Percentiles rank a stretch among this genome's conserved stretches.
Evolutionary conservation across 2,888 invertebrate species (phyloP).

Genomic region (Chydorus sphaericus): DNA sequence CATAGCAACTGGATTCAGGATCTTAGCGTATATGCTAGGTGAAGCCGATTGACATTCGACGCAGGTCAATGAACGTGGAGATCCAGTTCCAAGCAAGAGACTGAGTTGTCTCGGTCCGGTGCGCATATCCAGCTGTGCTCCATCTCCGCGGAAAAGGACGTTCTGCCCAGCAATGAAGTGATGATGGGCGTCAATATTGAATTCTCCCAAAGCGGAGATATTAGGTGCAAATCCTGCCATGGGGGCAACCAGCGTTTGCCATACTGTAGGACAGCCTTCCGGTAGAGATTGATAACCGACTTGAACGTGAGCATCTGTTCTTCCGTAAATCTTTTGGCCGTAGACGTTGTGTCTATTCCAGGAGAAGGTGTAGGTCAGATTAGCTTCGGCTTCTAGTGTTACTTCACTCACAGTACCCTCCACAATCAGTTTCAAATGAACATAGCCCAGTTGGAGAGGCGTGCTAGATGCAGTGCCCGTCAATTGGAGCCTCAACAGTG

Average conservation of each 20-base stretch:
- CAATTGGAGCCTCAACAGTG: not conserved
- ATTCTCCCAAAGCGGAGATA: conserved; percentile 92
- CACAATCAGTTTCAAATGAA: conserved; percentile 82
- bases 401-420: conserved; percentile 84
- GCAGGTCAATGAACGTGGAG: conserved; percentile 70
- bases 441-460: conserved; percentile 65
- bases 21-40: conserved; percentile 65
- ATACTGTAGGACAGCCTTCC: conserved; percentile 70
- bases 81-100: conserved; percentile 82
- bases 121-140: conserved; percentile 83
- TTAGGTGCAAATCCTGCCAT: conserved; percentile 91
- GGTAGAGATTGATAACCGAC: conserved; percentile 81
- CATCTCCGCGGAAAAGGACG: conserved; percentile 93
- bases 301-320: conserved; percentile 68
- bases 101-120: conserved; percentile 62
- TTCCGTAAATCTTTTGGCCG: conserved; percentile 82
- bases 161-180: conserved; percentile 98
- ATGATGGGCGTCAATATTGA: conserved; percentile 96
- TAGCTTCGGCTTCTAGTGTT: conserved; percentile 90
- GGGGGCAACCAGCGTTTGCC: conserved; percentile 89
- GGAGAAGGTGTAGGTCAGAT: conserved; percentile 85
- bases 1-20: conserved; percentile 84
- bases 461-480: conserved; percentile 27
- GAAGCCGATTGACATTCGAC: conserved; percentile 67
- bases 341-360: conserved; percentile 98